phyloP scores from a whole-genome alignment of 2,797 vertebrate species.

The Peromyscus attwateri region DNA sequence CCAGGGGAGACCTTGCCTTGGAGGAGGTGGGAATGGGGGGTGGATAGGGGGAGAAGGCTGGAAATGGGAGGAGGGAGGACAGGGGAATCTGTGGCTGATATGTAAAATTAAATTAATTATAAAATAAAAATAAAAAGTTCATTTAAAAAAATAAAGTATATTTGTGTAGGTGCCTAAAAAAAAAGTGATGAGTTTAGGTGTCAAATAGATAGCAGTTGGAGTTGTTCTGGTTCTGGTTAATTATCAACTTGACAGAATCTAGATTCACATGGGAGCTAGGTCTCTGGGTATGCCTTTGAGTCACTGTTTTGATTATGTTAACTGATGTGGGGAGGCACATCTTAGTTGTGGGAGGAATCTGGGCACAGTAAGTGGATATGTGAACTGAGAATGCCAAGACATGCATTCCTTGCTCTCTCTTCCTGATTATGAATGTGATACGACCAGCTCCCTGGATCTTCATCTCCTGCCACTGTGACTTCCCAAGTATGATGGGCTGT shows the following conservation, averaged over 20 bases:
- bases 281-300: background rate
- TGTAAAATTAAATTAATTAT: too few species aligned
- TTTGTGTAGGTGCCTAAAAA: too few species aligned
- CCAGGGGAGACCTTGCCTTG: too few species aligned
- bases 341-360: background rate
- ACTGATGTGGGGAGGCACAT: background rate
- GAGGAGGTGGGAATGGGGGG: too few species aligned
- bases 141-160: too few species aligned
- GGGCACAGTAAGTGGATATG: background rate
- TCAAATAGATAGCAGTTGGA: background rate
- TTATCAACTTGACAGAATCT: background rate
- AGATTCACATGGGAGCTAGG: background rate
- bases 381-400: background rate
- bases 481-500: too few species aligned
- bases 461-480: background rate
- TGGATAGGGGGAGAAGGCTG: too few species aligned
- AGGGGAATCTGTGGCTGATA: too few species aligned
- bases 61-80: too few species aligned
- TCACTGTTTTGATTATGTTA: background rate
- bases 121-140: too few species aligned
- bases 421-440: background rate
- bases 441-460: background rate
- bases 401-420: too few species aligned
- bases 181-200: background rate
- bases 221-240: background rate